A percentile compares a stretch with the other conserved stretches of the same genome.
Conservation (phyloP, 2,888 invertebrate genomes). For the Alentia gelatinosa region DNA sequence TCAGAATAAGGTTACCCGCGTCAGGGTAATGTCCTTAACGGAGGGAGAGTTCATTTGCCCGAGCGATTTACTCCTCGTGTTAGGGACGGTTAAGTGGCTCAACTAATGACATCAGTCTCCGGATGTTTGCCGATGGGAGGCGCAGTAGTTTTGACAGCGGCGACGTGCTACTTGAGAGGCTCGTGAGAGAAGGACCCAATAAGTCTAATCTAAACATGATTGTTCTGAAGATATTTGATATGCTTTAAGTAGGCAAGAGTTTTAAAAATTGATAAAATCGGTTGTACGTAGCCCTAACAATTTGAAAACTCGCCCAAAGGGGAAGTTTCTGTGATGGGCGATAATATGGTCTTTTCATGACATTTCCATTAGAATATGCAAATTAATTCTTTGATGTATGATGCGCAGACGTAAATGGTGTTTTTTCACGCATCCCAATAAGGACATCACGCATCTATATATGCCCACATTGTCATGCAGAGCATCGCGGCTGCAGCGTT, state of each 20-base stretch:
- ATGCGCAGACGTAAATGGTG: not conserved
- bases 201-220: no score
- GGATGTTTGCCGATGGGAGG: not conserved
- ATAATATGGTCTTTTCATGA: no score
- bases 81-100: not conserved
- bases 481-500: not conserved
- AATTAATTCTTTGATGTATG: not conserved
- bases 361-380: not conserved
- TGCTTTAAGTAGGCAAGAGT: no score
- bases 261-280: no score
- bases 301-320: no score
- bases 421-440: not conserved
- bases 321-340: no score
- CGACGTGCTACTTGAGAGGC: no score
- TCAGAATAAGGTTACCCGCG: conserved; percentile 28
- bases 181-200: no score
- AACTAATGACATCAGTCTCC: not conserved
- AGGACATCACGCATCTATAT: not conserved
- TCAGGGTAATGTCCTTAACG: not conserved
- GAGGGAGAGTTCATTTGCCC: not conserved
- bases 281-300: no score
- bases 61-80: not conserved
- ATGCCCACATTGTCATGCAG: conserved; percentile 7
- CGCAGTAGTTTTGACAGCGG: not conserved
- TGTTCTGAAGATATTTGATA: no score